Conservation (phyloP, 2,888 invertebrate genomes). For the Beris morrisii region DNA sequence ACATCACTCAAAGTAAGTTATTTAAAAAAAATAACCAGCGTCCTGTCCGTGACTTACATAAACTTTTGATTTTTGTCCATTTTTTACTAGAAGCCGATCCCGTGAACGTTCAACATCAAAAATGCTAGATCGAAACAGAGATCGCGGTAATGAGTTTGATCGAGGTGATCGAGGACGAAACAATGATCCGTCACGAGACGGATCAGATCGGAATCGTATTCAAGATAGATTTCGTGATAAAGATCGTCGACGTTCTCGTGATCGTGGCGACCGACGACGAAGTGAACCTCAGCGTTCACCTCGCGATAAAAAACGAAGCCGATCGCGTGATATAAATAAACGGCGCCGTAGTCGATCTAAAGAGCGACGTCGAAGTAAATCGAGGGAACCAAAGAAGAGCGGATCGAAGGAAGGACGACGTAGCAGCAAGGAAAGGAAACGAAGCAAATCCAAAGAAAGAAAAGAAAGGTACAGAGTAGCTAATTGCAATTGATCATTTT, state of each 20-base stretch:
- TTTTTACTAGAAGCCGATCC: slow-evolving; percentile 54
- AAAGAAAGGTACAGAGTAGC: slow-evolving; percentile 34
- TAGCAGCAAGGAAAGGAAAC: slow-evolving; percentile 34
- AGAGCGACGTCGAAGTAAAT: slow-evolving; percentile 47
- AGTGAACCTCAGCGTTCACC: slow-evolving; percentile 48
- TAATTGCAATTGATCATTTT: background rate
- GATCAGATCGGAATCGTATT: slow-evolving; percentile 48
- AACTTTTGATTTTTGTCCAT: slow-evolving; percentile 43
- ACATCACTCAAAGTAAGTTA: slow-evolving; percentile 42
- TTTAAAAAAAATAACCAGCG: no score
- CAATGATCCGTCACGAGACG: slow-evolving; percentile 50
- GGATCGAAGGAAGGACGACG: slow-evolving; percentile 36
- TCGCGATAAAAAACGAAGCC: slow-evolving; percentile 44
- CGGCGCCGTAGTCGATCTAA: slow-evolving; percentile 28
- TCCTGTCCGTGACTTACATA: no score
- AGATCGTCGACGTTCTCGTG: slow-evolving; percentile 43
- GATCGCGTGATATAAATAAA: slow-evolving; percentile 39
- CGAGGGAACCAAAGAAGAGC: slow-evolving; percentile 43
- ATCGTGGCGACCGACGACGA: slow-evolving; percentile 36
- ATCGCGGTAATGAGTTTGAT: no score
- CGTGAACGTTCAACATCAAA: slow-evolving; percentile 40
- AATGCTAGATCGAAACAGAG: slow-evolving; percentile 44
- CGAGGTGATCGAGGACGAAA: slow-evolving; percentile 20
- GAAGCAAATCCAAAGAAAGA: slow-evolving; percentile 43
- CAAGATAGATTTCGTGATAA: slow-evolving; percentile 42